A percentile compares a stretch with the other conserved stretches of the same genome.
These are phyloP conservation scores for Trachythela sp. DNA, from an alignment of 64 coral and sea anemone genomes.

Conservation along the genomic window DNA sequence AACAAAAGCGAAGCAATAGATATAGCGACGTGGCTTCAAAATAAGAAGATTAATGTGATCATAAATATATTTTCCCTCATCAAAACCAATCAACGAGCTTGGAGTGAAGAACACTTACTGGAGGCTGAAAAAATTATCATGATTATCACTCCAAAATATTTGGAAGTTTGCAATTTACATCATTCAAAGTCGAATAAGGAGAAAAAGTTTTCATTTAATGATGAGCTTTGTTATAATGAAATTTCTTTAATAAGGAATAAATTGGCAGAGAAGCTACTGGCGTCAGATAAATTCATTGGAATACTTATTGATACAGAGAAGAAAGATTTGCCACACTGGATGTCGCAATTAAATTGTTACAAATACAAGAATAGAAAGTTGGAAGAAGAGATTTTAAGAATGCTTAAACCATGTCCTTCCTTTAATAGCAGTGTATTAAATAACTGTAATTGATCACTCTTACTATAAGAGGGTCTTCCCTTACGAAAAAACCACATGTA, in stretches of 20 bases:
- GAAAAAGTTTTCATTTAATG: background rate
- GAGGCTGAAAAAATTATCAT: background rate
- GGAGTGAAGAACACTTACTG: background rate
- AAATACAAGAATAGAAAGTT: background rate
- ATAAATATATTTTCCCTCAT: background rate
- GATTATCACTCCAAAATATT: background rate
- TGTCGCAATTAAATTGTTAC: background rate
- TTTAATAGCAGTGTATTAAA: too few species aligned
- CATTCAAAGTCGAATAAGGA: background rate
- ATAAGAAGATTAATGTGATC: background rate
- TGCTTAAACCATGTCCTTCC: background rate
- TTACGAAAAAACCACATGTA: too few species aligned
- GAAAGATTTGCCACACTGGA: background rate
- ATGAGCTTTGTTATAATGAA: background rate
- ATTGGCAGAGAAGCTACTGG: background rate
- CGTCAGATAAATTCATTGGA: background rate
- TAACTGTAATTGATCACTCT: too few species aligned
- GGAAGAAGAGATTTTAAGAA: background rate
- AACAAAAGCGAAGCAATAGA: background rate
- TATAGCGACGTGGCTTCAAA: background rate
- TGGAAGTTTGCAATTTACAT: background rate
- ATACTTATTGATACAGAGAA: background rate
- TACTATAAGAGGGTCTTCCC: too few species aligned
- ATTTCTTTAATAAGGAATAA: background rate
- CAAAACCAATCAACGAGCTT: background rate